Evolutionary conservation across 2,888 invertebrate genomes (phyloP), one percentile per base, ranked within the genome.

Genomic region (Hipparchia sbordonii): DNA sequence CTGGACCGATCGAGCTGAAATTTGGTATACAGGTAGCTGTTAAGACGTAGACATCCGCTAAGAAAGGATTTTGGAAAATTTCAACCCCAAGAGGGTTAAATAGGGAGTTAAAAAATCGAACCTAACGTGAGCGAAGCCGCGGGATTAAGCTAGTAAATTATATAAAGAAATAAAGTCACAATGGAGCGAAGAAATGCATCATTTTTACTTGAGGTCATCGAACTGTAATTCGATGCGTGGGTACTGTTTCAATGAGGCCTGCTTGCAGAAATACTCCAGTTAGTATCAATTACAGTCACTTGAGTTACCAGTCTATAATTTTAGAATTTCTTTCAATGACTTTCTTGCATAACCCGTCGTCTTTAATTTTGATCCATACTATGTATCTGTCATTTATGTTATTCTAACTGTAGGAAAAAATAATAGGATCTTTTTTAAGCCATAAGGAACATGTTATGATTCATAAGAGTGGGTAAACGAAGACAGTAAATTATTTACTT

Each of bases 201-300:
- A 87, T 85, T 85, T 82, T 84, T 74, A 76, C 79, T 76, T 68
- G 74, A 78, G 89, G 85, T 87, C 79, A 82, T 80, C 80, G 81
- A 82, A 86, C 89, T 83, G 79, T 85, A 81, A 84, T 83, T 82
- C 77, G 77, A 77, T 79, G 80, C 85, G 86, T 85, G 84, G 84
- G 86, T 84, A 85, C 73, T 77, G 75, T 85, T 81, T 79, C 80
- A 78, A 77, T 80, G 76, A 77, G 77, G 75, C 75, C 84, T 77
- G 80, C 80, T 84, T 84, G 84, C 77, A 73, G 78, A 82, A 78
- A 80, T 82, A 85, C 82, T 56, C 13, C 56, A 56, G 57, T 57
- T 57, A 13, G 2, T 84, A 84, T 80, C 85, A 87, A 88, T 90
- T 87, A 88, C 82, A 79, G 73, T 80, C 72, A 75, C 77, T 78